Conservation (phyloP, 2,797 vertebrate species). For the Artibeus lituratus region DNA sequence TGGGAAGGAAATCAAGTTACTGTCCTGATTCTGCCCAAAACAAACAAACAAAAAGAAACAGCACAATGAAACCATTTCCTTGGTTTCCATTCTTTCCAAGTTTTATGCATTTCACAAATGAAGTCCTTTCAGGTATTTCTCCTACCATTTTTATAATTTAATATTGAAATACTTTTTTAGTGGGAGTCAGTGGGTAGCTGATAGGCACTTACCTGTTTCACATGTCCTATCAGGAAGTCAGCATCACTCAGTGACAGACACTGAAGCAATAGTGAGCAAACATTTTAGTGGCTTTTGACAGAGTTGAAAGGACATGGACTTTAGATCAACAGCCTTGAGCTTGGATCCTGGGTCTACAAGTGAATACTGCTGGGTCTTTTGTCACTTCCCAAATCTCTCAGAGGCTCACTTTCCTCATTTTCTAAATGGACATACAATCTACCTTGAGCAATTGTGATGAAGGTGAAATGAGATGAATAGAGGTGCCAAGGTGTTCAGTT, state of each 20-base stretch:
- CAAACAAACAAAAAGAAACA: not conserved
- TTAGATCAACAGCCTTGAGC: not conserved
- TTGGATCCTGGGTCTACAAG: not conserved
- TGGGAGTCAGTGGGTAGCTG: not conserved
- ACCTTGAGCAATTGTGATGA: not conserved
- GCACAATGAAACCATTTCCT: not conserved
- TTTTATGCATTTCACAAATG: conserved; percentile 12
- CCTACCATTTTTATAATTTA: not conserved
- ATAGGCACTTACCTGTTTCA: not conserved
- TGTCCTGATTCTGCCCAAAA: not conserved
- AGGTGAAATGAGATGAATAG: not conserved
- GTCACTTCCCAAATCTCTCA: not conserved
- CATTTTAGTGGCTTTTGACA: not conserved
- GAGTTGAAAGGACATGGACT: not conserved
- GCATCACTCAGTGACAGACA: not conserved
- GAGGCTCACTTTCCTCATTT: not conserved
- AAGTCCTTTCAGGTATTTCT: not conserved
- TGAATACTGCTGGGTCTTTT: not conserved
- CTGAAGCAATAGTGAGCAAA: not conserved
- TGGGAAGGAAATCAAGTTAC: not conserved
- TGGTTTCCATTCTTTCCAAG: not conserved
- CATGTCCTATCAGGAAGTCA: not conserved
- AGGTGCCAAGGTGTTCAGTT: not conserved
- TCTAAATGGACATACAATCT: not conserved
- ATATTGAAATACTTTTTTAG: not conserved